phyloP scores from a whole-genome alignment of 2,888 invertebrate genomes.

The Callosobruchus maculatus region DNA sequence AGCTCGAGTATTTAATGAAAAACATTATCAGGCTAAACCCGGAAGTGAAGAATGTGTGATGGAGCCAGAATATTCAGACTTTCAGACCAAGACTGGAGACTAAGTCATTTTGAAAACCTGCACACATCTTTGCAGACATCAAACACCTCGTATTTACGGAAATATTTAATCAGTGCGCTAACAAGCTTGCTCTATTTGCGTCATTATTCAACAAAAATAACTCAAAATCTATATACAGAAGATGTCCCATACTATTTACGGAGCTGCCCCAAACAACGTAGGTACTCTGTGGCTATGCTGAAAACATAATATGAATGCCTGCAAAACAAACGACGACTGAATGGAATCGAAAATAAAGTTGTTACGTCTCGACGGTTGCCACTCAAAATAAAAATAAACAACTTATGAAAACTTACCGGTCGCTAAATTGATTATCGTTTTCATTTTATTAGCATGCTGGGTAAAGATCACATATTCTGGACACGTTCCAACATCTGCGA shows the following conservation, averaged over 20 bases:
- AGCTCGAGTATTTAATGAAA: too few relatives aligned
- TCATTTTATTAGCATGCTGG: neutral
- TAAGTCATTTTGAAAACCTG: too few relatives aligned
- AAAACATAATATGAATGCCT: neutral
- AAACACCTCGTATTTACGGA: neutral
- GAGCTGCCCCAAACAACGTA: neutral
- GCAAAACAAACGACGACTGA: neutral
- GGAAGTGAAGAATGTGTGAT: too few relatives aligned
- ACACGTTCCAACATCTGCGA: neutral
- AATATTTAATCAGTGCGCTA: neutral
- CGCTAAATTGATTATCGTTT: neutral
- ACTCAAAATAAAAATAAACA: neutral
- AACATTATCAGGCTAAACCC: too few relatives aligned
- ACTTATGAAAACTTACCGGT: neutral
- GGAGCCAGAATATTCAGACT: too few relatives aligned
- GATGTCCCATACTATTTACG: neutral
- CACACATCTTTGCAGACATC: too few relatives aligned
- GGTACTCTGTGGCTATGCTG: neutral
- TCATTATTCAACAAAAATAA: neutral
- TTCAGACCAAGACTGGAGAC: too few relatives aligned
- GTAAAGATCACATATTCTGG: neutral
- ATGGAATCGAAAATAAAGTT: neutral
- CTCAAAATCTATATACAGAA: neutral
- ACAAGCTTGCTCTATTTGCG: neutral
- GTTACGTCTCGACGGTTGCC: neutral